These are phyloP conservation scores for Goniozus legneri DNA, from an alignment of 1,140 invertebrate species.

Conservation along the genomic window DNA sequence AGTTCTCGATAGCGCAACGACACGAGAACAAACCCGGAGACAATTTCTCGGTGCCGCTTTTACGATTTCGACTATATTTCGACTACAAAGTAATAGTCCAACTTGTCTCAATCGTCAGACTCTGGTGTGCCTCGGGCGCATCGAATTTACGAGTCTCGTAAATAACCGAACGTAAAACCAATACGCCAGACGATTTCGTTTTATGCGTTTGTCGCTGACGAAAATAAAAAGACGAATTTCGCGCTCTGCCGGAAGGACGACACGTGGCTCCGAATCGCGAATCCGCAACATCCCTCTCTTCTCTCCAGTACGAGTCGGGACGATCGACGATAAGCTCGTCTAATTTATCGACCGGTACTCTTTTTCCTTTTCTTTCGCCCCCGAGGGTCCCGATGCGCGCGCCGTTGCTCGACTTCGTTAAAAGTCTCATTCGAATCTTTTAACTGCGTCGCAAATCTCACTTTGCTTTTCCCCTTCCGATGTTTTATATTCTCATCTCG, in stretches of 20 bases:
- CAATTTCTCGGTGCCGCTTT: too few relatives aligned
- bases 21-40: too few relatives aligned
- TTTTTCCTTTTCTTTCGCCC: conserved; percentile 26
- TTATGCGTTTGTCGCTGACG: conserved; percentile 18
- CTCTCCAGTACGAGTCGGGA: conserved; percentile 3
- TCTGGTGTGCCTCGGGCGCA: too few relatives aligned
- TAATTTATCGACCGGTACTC: conserved; percentile 51
- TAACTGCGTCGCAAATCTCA: too few relatives aligned
- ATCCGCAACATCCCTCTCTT: conserved; percentile 15
- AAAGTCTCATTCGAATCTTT: too few relatives aligned
- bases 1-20: conserved; percentile 2
- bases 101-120: too few relatives aligned
- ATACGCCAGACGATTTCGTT: conserved; percentile 35
- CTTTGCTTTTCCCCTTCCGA: too few relatives aligned
- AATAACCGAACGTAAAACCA: conserved; percentile 44
- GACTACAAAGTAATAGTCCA: too few relatives aligned
- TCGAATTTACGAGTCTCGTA: conserved; percentile 46
- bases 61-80: too few relatives aligned
- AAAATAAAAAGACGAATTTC: neutral
- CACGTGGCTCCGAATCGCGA: neutral
- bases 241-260: neutral
- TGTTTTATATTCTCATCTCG: too few relatives aligned
- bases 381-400: too few relatives aligned
- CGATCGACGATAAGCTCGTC: conserved; percentile 44
- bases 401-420: too few relatives aligned